Conservation (phyloP, 2,113 vertebrate species). For the Syrrhaptes paradoxus region DNA sequence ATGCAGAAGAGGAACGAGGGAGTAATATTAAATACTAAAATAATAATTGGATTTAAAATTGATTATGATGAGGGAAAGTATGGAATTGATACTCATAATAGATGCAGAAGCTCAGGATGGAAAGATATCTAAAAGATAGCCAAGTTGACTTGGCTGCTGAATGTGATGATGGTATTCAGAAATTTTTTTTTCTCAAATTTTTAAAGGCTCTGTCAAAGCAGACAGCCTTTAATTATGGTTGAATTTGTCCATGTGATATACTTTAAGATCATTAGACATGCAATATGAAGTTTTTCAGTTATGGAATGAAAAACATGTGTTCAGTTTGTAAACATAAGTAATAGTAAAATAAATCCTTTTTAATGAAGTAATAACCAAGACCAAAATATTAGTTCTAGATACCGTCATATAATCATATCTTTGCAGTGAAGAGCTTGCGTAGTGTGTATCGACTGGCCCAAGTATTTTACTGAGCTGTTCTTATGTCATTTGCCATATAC, state of each 20-base stretch:
- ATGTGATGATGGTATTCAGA: background rate
- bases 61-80: background rate
- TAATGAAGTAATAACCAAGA: background rate
- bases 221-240: background rate
- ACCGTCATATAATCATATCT: accelerated
- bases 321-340: background rate
- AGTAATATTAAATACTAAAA: background rate
- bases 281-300: background rate
- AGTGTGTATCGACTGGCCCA: accelerated
- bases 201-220: background rate
- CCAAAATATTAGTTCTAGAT: background rate
- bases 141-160: background rate
- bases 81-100: background rate
- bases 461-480: background rate
- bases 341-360: background rate
- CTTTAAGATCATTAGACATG: background rate
- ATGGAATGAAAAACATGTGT: background rate
- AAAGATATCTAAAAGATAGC: background rate
- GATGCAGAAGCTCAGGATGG: background rate
- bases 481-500: background rate
- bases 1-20: background rate
- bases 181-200: background rate
- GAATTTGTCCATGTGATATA: background rate
- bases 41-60: background rate
- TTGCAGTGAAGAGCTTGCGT: background rate